A percentile compares a stretch with the other conserved stretches of the same genome.
Conservation (phyloP, 2,888 invertebrate species). For the Nowickia ferox region DNA sequence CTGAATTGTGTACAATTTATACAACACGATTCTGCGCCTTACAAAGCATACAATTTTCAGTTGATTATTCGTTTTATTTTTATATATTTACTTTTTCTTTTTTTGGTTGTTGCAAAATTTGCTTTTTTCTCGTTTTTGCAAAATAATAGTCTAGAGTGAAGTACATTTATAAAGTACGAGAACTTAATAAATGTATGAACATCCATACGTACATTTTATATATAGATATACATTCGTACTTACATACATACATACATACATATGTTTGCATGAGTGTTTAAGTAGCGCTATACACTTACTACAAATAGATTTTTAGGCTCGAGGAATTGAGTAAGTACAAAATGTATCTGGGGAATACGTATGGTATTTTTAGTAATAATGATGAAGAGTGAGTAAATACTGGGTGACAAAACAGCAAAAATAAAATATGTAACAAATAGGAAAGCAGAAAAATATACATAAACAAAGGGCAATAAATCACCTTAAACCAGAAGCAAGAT, state of each 20-base stretch:
- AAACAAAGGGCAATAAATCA: no score
- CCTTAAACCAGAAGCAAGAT: no score
- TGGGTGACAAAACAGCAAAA: no score
- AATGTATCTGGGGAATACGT: neutral
- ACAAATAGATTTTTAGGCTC: conserved; percentile 33
- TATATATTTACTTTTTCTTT: conserved; percentile 24
- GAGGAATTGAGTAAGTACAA: conserved; percentile 11
- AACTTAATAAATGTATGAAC: conserved; percentile 19
- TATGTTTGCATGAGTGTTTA: neutral
- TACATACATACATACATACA: neutral
- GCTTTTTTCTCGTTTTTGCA: conserved; percentile 39
- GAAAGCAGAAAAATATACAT: no score
- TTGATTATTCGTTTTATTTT: conserved; percentile 54
- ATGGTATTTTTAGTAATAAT: neutral
- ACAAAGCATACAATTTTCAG: conserved; percentile 48
- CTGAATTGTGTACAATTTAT: conserved; percentile 66
- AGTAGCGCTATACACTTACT: neutral
- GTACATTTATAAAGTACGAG: conserved; percentile 50
- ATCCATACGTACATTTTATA: neutral
- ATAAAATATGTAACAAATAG: no score
- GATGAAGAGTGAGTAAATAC: no score
- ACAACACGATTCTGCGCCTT: conserved; percentile 71
- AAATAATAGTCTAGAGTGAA: conserved; percentile 57
- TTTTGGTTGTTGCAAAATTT: conserved; percentile 12
- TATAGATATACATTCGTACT: neutral